Base-by-base conservation (phyloP, 2,888 invertebrate genomes). In the Melanostoma scalare region DNA sequence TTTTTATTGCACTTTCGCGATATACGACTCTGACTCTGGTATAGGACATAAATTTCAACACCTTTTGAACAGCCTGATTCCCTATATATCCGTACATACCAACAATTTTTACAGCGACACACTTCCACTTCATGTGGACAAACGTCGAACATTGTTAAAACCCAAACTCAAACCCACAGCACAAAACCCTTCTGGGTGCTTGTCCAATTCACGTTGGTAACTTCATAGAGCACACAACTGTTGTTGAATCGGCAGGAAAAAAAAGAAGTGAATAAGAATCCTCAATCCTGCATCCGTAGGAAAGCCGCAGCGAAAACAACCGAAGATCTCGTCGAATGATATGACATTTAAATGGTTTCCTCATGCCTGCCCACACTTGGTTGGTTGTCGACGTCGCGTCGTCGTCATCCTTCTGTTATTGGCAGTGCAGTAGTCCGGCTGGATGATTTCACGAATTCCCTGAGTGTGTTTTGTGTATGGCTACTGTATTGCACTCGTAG, bases 321-420 rank as follows among this genome's bases (percentile, higher is more conserved):
- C 65, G 44, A 31, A 84, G 84, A 84, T 84, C 84, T 65, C 60
- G 30, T 46, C 69, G 55, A 65, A 65, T 74, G 84, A 84, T 84
- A 84, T 78, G 84, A 84, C 84, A 79, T 84, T 79, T 84, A 84
- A 84, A 79, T 84, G 74, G 78, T 74, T 71, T 79, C 84, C 65
- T 65, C 78, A 74, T 74, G 84, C 53, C 78, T 78, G 69, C 78
- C 78, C 84, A 78, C 84, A 84, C 78, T 84, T 74, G 58, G 65
- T 48, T 71, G 53, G 84, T 84, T 44, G 50, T 20, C 42, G 53
- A 50, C 69, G 69, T 63, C 61, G 48, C 50, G 50, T 46, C 55
- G 31, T 40, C 33, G 63, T 50, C 33, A 30, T 30, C 20, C 44
- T 30, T 31, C 48, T 72, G 31, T 31, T 61, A 52, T 52, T 53